Base-by-base conservation (phyloP, 2,888 invertebrate species). In the Agrilus biguttatus region DNA sequence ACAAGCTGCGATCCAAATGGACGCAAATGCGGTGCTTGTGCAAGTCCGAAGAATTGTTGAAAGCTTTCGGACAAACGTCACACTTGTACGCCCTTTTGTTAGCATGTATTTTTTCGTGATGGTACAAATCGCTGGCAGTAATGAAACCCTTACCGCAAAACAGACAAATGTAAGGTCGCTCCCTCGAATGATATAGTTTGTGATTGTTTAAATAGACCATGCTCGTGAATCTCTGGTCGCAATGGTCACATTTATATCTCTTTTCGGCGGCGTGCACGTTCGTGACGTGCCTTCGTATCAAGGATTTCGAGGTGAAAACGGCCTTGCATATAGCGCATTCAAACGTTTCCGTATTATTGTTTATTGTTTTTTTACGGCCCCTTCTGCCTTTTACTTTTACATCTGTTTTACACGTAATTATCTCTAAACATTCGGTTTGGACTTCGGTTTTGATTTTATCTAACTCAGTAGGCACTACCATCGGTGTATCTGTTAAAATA, bases 131-230 rank as follows among this genome's bases (percentile, higher is more conserved):
- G 45, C 59, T 59, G 2, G 58, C 55, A 1, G 62, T 62, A 39
- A 60, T 61, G 42, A 57, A 63, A 7, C 69, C 67, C 56, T 74
- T 75, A 10, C 62, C 62, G 47, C 62, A 63, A 46, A 55, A 59
- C 3, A 56, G 55, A 46, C 62, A 63, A 28, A 62, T 58, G 44
- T 63, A 57, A 1, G 57, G 53, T 23, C 62, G 42, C 35, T 59
- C 58, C 1, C 60, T 51, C 0, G 49, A 49, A 44, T 59, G 58
- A 44, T 60, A 59, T 19, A 54, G 50, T 46, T 61, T 57, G 43
- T 62, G 62, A 0, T 61, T 60, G 28, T 53, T 55, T 41, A 63
- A 48, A 49, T 63, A 63, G 8, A 60, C 59, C 2, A 53, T 48
- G 14, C 61, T 60, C 2, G 56, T 59, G 47, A 63, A 63, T 43